Conservation (phyloP, 2,113 vertebrate species). For the Tragelaphus buxtoni region DNA sequence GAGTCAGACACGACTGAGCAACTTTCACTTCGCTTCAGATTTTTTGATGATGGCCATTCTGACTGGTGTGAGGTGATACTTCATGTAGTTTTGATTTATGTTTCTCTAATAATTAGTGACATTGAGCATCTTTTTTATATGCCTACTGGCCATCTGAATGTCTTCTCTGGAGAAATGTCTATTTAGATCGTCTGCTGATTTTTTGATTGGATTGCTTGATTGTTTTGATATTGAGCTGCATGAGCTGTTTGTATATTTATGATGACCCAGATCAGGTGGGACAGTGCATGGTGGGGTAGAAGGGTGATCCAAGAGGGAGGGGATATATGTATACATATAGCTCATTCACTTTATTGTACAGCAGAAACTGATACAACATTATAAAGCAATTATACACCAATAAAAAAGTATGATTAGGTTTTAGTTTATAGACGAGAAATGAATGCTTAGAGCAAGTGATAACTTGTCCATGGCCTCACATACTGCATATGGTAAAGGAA, state of each 20-base stretch:
- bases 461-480: not conserved
- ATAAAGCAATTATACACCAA: not conserved
- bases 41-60: not conserved
- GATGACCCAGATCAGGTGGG: not conserved
- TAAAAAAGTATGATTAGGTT: not conserved
- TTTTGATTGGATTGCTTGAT: not conserved
- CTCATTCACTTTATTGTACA: not conserved
- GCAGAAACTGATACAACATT: not conserved
- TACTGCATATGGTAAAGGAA: not conserved
- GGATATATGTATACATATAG: not conserved
- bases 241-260: not conserved
- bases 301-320: not conserved
- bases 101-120: not conserved
- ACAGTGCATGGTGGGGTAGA: not conserved
- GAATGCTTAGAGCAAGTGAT: not conserved
- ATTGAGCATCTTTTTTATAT: not conserved
- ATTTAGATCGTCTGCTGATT: not conserved
- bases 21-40: not conserved
- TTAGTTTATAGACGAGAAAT: not conserved
- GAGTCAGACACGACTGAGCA: fast-evolving
- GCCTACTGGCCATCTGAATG: not conserved
- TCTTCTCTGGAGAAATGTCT: not conserved
- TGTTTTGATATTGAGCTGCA: not conserved
- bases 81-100: not conserved
- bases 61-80: not conserved